Conservation (phyloP, 2,113 vertebrate genomes). For the Podilymbus podiceps region DNA sequence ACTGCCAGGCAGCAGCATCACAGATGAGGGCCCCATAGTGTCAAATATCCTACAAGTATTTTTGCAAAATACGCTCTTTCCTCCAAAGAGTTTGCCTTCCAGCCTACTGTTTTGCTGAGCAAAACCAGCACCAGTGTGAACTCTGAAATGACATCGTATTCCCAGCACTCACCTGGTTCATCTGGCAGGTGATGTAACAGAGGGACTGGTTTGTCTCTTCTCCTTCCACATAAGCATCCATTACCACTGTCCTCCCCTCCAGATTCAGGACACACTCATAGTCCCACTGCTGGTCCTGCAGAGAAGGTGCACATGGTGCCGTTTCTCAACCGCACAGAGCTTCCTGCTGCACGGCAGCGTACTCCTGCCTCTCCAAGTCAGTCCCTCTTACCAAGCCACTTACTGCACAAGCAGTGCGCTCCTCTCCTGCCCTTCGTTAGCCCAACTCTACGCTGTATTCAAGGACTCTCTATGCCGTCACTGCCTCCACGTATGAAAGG, state of each 20-base stretch:
- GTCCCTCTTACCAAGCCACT: neutral
- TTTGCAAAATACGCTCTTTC: neutral
- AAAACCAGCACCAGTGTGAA: neutral
- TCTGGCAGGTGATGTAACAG: constrained; percentile 88
- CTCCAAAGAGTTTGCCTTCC: neutral
- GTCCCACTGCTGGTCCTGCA: constrained; percentile 85
- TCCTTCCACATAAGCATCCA: constrained; percentile 84
- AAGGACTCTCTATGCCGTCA: neutral
- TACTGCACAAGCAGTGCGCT: neutral
- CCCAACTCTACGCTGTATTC: neutral
- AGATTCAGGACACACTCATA: constrained; percentile 90
- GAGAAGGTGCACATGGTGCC: neutral
- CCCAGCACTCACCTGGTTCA: constrained; percentile 79
- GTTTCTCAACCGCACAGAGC: neutral
- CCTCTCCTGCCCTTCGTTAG: neutral
- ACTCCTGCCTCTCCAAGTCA: neutral
- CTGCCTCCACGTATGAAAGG: neutral
- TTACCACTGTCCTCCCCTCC: constrained; percentile 87
- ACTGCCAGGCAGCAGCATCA: neutral
- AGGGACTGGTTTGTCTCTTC: constrained; percentile 77
- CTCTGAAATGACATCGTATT: neutral
- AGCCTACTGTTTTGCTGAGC: neutral
- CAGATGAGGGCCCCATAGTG: neutral
- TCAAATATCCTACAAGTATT: neutral
- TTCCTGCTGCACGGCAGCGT: rapidly evolving